phyloP scores from a whole-genome alignment of 1,140 invertebrate species.

The Eumeta japonica region DNA sequence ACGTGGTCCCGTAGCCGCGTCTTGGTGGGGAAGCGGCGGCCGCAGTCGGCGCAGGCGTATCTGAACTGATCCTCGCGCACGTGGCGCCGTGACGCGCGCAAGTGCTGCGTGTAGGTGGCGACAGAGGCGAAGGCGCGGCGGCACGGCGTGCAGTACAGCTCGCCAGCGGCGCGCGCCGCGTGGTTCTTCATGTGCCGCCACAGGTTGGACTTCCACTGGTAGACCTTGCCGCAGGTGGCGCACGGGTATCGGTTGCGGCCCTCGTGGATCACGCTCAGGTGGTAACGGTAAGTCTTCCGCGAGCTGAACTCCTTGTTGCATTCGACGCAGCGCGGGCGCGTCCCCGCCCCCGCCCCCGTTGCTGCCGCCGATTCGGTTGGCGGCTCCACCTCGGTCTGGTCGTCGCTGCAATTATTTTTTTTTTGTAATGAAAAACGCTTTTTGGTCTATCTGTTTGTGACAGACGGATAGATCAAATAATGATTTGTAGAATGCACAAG shows the following conservation, averaged over 20 bases:
- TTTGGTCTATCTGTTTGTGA: too few species aligned
- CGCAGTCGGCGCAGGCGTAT: conserved; percentile 41
- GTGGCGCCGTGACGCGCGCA: conserved; percentile 29
- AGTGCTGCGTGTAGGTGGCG: conserved; percentile 40
- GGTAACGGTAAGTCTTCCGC: conserved; percentile 38
- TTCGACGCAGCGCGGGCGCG: conserved; percentile 35
- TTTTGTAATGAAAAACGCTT: too few species aligned
- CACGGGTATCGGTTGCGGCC: conserved; percentile 41
- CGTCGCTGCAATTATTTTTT: too few species aligned
- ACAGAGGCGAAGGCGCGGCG: conserved; percentile 39
- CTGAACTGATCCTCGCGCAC: conserved; percentile 37
- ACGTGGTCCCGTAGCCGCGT: conserved; percentile 38
- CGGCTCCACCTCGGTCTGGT: too few species aligned
- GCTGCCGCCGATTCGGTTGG: too few species aligned
- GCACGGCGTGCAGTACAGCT: conserved; percentile 34
- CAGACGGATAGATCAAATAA: too few species aligned
- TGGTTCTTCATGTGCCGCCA: conserved; percentile 37
- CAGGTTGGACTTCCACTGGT: conserved; percentile 48
- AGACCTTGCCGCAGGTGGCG: conserved; percentile 39
- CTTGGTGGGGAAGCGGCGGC: conserved; percentile 42
- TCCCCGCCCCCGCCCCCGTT: too few species aligned
- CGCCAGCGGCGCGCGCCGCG: conserved; percentile 35
- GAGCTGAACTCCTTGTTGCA: conserved; percentile 46
- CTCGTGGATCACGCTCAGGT: conserved; percentile 38
- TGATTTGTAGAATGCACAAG: too few species aligned